A percentile compares a stretch with the other conserved stretches of the same genome.
Conservation (phyloP, 2,888 invertebrate species). For the Nyleta sp. region DNA sequence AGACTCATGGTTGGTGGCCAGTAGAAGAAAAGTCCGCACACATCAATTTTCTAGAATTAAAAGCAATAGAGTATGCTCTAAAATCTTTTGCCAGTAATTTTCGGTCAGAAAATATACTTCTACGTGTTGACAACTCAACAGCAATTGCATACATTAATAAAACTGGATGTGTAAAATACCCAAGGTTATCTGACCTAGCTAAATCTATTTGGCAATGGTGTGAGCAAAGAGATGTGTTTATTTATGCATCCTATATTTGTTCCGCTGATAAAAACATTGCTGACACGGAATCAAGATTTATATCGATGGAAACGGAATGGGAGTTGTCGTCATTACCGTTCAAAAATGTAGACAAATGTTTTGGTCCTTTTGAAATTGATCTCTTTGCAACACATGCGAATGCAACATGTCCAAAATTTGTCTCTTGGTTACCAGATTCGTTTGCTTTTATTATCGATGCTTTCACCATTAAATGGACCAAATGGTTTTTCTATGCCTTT, state of each 20-base stretch:
- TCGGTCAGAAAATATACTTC: constrained; percentile 10
- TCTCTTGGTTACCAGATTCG: constrained; percentile 37
- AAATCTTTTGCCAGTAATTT: constrained; percentile 15
- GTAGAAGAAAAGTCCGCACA: constrained; percentile 35
- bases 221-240: constrained; percentile 11
- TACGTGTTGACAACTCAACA: constrained; percentile 18
- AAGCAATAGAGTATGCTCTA: constrained; percentile 27
- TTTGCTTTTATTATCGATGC: constrained; percentile 20
- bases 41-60: constrained; percentile 57
- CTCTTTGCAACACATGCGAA: constrained; percentile 34
- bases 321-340: not conserved
- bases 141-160: constrained; percentile 49
- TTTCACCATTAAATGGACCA: constrained; percentile 31
- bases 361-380: constrained; percentile 35
- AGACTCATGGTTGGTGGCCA: constrained; percentile 65
- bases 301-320: constrained; percentile 35
- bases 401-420: constrained; percentile 11
- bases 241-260: constrained; percentile 46
- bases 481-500: constrained; percentile 30
- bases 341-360: not conserved
- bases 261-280: constrained; percentile 40
- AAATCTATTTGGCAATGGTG: constrained; percentile 51
- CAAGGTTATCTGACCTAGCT: constrained; percentile 1
- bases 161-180: constrained; percentile 38
- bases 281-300: constrained; percentile 27